Evolutionary conservation across 2,797 vertebrate species (phyloP), one percentile per base, ranked within the genome.

Genomic region (Botia kubotai): DNA sequence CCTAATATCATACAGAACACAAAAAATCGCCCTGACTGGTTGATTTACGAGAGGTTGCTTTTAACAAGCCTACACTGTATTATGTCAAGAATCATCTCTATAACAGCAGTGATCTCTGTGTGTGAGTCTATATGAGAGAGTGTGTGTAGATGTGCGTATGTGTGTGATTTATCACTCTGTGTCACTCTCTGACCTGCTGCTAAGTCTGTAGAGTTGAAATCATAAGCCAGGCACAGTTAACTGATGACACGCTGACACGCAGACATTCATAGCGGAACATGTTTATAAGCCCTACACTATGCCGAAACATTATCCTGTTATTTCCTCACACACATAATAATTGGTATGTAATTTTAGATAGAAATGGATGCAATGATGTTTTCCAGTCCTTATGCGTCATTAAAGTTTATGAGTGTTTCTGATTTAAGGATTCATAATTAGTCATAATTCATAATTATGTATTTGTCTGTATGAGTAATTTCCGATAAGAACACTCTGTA

Each of bases 11-110:
- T n/a, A 73, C 12, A 57, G 19, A 66, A 80, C 55, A 73, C 17
- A 67, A 73, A 66, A 67, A 73, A 65, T 58, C 16, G 4, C 67
- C 55, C 14, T 13, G 6, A 58, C 26, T 39, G 23, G 46, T 23
- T 79, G 68, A 79, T 72, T 79, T 65, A 79, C 4, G 17, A 71
- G 77, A 65, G 69, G 33, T 65, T 72, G 58, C 19, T 55, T 79
- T 79, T 79, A 79, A 79, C 77, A 79, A 72, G 69, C 48, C 60
- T 46, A 66, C 69, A 71, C 57, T 29, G n/a, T 53, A 29, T 63
- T 63, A 75, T 75, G 65, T 68, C 26, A 81, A 52, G 19, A 75
- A 70, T 74, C 67, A 46, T 73, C 19, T 17, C 36, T 50, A 69
- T 83, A 69, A 75, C 53, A 60, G 26, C 76, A 48, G 39, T 0